phyloP scores from a whole-genome alignment of 2,113 vertebrate species.

The Callipepla squamata region DNA sequence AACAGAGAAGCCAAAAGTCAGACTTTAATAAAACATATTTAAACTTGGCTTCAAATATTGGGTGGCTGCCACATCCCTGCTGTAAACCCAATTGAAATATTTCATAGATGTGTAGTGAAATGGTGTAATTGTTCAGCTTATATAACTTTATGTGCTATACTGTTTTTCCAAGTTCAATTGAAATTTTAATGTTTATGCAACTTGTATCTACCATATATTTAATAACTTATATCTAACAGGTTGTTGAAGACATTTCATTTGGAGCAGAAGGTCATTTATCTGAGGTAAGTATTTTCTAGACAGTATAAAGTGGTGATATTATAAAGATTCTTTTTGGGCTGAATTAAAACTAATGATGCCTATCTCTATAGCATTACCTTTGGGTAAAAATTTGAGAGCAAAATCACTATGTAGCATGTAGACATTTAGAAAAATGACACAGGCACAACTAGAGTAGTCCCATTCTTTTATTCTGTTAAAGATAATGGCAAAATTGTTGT shows the following conservation, averaged over 20 bases:
- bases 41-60: constrained; percentile 12
- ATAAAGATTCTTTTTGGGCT: constrained; percentile 7
- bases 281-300: constrained; percentile 61
- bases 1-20: background rate
- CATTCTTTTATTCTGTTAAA: background rate
- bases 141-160: background rate
- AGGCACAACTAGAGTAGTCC: background rate
- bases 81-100: background rate
- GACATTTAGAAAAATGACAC: constrained; percentile 22
- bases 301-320: constrained; percentile 3
- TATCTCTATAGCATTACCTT: background rate
- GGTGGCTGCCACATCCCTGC: background rate
- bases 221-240: constrained; percentile 49
- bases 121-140: background rate
- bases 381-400: background rate
- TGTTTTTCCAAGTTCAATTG: background rate
- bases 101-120: background rate
- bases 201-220: background rate
- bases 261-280: constrained; percentile 35
- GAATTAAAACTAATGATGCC: constrained; percentile 18
- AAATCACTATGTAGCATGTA: background rate
- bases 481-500: background rate
- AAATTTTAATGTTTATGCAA: background rate
- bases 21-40: constrained; percentile 18
- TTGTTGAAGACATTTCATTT: constrained; percentile 38